These are phyloP conservation scores for Tauraco hartlaubi DNA, from an alignment of 2,797 vertebrate species.

Conservation along the genomic window DNA sequence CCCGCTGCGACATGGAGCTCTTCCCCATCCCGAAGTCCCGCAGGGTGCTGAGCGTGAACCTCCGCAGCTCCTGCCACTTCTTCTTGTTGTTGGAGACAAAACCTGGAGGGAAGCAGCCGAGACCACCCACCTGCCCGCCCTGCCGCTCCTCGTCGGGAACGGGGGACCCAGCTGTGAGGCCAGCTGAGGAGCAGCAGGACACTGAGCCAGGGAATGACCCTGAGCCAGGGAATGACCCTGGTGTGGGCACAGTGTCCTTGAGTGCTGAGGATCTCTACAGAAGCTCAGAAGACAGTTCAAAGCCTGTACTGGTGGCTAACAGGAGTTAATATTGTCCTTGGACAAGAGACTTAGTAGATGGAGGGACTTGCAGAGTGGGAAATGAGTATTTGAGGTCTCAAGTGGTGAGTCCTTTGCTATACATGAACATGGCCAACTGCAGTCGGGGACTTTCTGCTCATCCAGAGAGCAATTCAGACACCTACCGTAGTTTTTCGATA, in stretches of 20 bases:
- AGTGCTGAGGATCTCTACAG: background rate
- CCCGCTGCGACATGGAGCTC: slow-evolving; percentile 35
- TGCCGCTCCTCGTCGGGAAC: rapidly evolving
- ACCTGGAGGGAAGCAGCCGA: background rate
- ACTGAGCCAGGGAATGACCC: background rate
- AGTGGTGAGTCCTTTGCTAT: background rate
- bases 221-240: background rate
- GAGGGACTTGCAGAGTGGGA: background rate
- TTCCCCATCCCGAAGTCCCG: slow-evolving; percentile 65
- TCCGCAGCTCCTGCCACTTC: slow-evolving; percentile 59
- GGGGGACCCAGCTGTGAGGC: background rate
- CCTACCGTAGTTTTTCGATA: background rate
- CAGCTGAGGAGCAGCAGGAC: background rate
- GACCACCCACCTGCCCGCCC: background rate
- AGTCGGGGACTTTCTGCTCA: background rate
- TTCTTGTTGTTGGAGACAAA: background rate
- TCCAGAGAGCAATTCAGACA: background rate
- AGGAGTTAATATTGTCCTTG: background rate
- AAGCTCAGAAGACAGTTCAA: background rate
- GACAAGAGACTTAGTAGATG: background rate
- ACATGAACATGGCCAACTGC: rapidly evolving
- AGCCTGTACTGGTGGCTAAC: background rate
- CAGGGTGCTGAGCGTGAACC: slow-evolving; percentile 58
- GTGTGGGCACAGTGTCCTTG: background rate
- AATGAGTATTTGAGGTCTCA: background rate